phyloP scores from a whole-genome alignment of 1,140 invertebrate species.

The Cherax quadricarinatus region DNA sequence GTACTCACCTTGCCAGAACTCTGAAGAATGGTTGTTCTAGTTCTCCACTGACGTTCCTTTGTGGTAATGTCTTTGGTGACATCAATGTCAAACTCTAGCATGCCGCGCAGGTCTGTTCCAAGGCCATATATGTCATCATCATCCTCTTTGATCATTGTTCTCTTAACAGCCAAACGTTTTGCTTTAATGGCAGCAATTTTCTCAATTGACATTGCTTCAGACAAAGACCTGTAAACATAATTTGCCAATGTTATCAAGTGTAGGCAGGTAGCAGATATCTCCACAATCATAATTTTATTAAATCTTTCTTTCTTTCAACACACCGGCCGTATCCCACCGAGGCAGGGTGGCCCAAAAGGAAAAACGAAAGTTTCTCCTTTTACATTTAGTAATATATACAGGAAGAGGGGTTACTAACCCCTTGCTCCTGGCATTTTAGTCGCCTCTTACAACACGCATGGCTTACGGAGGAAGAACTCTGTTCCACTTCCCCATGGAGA shows the following conservation, averaged over 20 bases:
- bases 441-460: no score
- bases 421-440: no score
- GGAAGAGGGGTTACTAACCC: no score
- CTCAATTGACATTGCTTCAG: slow-evolving; percentile 97
- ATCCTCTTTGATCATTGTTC: slow-evolving; percentile 94
- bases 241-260: not conserved
- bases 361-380: no score
- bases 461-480: no score
- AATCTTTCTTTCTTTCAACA: no score
- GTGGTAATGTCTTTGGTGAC: slow-evolving; percentile 97
- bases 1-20: slow-evolving; percentile 90
- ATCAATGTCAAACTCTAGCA: slow-evolving; percentile 96
- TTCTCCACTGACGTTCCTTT: slow-evolving; percentile 95
- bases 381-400: no score
- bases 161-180: slow-evolving; percentile 96
- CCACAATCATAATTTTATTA: no score
- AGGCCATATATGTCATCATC: slow-evolving; percentile 91
- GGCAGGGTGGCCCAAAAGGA: no score
- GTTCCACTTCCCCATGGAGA: no score
- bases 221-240: slow-evolving; percentile 84
- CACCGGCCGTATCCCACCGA: no score
- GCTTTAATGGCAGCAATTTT: slow-evolving; percentile 99
- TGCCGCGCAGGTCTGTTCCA: slow-evolving; percentile 87
- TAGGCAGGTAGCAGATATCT: no score
- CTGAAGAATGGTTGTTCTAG: slow-evolving; percentile 95